These are phyloP conservation scores for Taeniopygia guttata DNA, from an alignment of 2,797 vertebrate genomes.

Conservation along the genomic window DNA sequence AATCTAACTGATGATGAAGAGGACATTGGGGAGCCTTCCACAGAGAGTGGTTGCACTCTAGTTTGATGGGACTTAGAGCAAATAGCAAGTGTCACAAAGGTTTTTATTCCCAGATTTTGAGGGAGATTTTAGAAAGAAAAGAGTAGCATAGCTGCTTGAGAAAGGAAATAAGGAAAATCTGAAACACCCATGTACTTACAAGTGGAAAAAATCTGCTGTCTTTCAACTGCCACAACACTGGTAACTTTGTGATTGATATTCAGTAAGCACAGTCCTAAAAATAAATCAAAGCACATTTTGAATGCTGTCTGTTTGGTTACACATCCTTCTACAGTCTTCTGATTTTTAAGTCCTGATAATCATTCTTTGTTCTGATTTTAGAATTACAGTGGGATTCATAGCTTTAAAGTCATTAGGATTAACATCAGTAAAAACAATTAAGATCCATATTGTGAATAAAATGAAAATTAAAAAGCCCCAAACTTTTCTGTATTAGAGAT, in stretches of 20 bases:
- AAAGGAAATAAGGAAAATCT: not conserved
- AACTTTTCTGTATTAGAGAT: not conserved
- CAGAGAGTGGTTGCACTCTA: not conserved
- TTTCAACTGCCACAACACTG: not conserved
- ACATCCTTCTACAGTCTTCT: not conserved
- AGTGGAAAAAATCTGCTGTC: not conserved
- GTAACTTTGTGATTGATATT: conserved; percentile 29
- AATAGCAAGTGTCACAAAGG: not conserved
- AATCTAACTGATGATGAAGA: not conserved
- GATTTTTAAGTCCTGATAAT: not conserved
- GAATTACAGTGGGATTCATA: not conserved
- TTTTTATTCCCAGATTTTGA: not conserved
- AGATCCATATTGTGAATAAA: not conserved
- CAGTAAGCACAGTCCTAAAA: conserved; percentile 5
- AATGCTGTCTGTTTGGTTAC: not conserved
- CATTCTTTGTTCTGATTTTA: not conserved
- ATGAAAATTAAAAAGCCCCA: not conserved
- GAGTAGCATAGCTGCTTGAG: not conserved
- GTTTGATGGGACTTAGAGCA: not conserved
- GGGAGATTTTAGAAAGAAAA: not conserved
- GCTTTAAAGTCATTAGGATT: not conserved
- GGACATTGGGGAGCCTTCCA: not conserved
- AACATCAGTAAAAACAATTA: not conserved
- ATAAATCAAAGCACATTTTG: conserved; percentile 12
- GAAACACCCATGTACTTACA: not conserved